Conservation (phyloP, 2,888 invertebrate species). For the Biston stratarius region DNA sequence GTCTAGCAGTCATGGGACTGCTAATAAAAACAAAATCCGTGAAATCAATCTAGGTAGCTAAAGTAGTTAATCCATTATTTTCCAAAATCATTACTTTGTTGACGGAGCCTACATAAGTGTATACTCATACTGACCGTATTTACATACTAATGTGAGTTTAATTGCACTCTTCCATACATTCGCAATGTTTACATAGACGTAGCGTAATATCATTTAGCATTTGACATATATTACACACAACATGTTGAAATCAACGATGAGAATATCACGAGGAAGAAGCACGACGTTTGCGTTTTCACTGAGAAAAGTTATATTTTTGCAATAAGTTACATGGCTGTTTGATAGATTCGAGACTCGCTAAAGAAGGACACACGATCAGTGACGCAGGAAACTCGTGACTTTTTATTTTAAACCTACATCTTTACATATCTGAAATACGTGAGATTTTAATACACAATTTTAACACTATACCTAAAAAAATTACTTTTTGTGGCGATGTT, state of each 20-base stretch:
- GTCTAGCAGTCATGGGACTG: no score
- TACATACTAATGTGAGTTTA: slow-evolving; percentile 32
- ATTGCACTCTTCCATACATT: slow-evolving; percentile 32
- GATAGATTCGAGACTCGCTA: slow-evolving; percentile 35
- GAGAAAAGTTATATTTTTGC: slow-evolving; percentile 43
- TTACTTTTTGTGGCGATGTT: background rate
- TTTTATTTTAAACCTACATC: background rate
- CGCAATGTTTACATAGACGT: slow-evolving; percentile 39
- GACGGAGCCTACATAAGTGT: background rate
- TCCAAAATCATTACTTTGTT: slow-evolving; percentile 1
- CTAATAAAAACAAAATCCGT: background rate
- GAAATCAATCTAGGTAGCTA: background rate
- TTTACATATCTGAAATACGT: background rate
- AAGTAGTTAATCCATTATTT: background rate
- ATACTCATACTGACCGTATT: background rate
- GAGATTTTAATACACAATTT: slow-evolving; percentile 9
- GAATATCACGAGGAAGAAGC: slow-evolving; percentile 61
- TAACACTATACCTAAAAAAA: background rate
- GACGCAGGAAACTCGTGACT: slow-evolving; percentile 27
- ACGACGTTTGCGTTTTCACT: slow-evolving; percentile 74
- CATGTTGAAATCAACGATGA: slow-evolving; percentile 48
- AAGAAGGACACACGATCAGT: slow-evolving; percentile 38
- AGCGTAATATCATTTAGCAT: slow-evolving; percentile 39
- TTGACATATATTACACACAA: slow-evolving; percentile 33
- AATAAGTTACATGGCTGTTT: slow-evolving; percentile 19